Conservation (phyloP, 2,113 vertebrate species). For the Glareola pratincola region DNA sequence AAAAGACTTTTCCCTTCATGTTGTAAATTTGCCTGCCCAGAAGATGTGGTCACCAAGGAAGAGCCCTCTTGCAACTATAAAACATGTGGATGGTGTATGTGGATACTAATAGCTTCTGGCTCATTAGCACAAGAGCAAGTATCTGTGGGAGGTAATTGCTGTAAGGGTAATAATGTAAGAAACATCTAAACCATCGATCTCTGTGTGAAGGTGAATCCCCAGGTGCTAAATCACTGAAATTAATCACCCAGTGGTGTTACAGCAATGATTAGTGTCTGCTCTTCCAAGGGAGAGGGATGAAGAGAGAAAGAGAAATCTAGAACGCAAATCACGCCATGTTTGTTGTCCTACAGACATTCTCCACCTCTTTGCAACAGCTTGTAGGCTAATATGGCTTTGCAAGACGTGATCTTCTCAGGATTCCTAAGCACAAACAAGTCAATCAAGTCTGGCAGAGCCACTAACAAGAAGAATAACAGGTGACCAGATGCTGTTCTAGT, state of each 20-base stretch:
- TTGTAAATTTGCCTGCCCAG: not conserved
- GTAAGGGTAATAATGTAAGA: conserved; percentile 30
- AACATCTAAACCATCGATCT: conserved; percentile 53
- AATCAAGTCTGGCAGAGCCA: not conserved
- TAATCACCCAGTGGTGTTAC: conserved; percentile 37
- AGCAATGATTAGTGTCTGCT: conserved; percentile 27
- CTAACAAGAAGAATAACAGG: not conserved
- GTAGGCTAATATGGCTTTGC: not conserved
- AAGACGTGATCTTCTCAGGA: not conserved
- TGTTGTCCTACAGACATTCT: not conserved
- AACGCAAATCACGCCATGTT: fast-evolving
- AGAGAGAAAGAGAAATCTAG: not conserved
- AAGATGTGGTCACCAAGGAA: conserved; percentile 3
- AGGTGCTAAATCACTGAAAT: conserved; percentile 57
- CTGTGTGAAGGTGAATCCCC: conserved; percentile 41
- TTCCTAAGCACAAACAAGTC: not conserved
- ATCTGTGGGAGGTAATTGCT: conserved; percentile 57
- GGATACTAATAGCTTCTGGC: conserved; percentile 39
- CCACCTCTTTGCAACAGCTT: not conserved
- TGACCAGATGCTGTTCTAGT: not conserved
- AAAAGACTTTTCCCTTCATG: not conserved
- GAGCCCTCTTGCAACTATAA: not conserved
- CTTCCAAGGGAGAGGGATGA: not conserved
- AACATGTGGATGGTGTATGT: not conserved
- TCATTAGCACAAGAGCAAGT: conserved; percentile 38